Evolutionary conservation across 2,113 vertebrate species (phyloP).

Genomic region (Syrmaticus mikado): DNA sequence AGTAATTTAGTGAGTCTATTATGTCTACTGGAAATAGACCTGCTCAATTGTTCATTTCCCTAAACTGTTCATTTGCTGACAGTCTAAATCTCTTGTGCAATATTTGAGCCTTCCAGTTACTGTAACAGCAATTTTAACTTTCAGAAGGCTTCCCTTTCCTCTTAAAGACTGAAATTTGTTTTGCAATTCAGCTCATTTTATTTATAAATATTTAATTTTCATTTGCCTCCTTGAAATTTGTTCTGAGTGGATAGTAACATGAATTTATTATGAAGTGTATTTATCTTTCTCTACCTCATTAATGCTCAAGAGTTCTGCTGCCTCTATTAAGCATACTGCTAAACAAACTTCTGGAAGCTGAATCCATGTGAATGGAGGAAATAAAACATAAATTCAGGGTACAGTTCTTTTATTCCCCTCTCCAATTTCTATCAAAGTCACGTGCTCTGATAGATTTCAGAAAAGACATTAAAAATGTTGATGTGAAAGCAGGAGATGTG

Average conservation of each 20-base stretch:
- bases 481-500: background rate
- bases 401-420: background rate
- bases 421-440: background rate
- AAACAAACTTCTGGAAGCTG: conserved; percentile 25
- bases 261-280: conserved; percentile 71
- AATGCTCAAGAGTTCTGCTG: conserved; percentile 36
- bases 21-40: background rate
- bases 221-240: conserved; percentile 43
- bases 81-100: conserved; percentile 63
- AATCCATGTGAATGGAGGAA: background rate
- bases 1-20: background rate
- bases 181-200: conserved; percentile 57
- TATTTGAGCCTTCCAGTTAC: conserved; percentile 56
- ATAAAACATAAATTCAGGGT: background rate
- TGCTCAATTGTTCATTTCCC: background rate
- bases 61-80: conserved; percentile 52
- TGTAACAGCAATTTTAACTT: conserved; percentile 64
- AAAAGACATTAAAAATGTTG: background rate
- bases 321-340: conserved; percentile 22
- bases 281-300: conserved; percentile 50
- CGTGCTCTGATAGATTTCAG: background rate
- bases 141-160: conserved; percentile 64
- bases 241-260: conserved; percentile 62
- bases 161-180: conserved; percentile 49
- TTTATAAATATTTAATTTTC: conserved; percentile 74